Conservation (phyloP, 2,888 invertebrate genomes). For the Thysanoteuthis rhombus region DNA sequence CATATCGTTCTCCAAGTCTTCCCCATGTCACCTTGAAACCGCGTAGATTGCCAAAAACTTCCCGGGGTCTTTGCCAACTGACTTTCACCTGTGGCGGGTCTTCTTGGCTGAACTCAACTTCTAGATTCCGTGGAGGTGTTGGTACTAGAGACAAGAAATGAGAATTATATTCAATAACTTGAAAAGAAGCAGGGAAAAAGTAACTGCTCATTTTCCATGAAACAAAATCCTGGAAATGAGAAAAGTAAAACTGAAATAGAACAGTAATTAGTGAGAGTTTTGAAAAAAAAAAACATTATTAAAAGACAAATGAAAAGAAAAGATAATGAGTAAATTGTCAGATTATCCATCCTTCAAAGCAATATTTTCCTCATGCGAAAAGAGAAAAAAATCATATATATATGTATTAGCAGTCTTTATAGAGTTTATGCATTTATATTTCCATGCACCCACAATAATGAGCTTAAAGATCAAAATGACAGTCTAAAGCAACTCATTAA, state of each 20-base stretch:
- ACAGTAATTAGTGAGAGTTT: not conserved
- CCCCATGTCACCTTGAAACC: slow-evolving; percentile 60
- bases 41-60: slow-evolving; percentile 83
- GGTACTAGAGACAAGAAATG: slow-evolving; percentile 67
- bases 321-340: not conserved
- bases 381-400: not conserved
- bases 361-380: not conserved
- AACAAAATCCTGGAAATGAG: not conserved
- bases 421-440: too few relatives aligned
- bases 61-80: slow-evolving; percentile 90
- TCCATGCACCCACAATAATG: too few relatives aligned
- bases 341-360: not conserved
- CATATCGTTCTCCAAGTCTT: slow-evolving; percentile 53
- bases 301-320: not conserved
- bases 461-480: too few relatives aligned
- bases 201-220: not conserved
- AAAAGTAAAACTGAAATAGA: not conserved
- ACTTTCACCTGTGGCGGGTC: slow-evolving; percentile 90
- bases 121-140: slow-evolving; percentile 67
- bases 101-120: slow-evolving; percentile 80
- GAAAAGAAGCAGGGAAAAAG: not conserved
- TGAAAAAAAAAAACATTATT: not conserved
- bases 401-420: too few relatives aligned
- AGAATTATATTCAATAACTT: not conserved
- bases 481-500: too few relatives aligned